These are phyloP conservation scores for Diplodus puntazzo DNA, from an alignment of 2,797 vertebrate genomes.

Conservation along the genomic window DNA sequence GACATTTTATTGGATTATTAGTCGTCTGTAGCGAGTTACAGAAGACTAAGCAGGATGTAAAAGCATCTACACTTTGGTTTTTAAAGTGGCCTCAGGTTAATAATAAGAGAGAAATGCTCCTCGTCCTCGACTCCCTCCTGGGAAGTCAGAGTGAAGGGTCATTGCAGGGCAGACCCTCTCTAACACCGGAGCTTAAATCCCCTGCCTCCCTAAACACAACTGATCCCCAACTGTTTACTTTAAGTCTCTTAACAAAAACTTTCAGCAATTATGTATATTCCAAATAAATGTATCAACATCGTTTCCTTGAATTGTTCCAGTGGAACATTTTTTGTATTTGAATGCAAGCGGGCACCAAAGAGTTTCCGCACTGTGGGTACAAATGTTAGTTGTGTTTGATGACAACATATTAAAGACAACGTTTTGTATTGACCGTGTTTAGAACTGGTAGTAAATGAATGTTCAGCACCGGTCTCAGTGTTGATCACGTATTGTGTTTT, in stretches of 20 bases:
- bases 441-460: conserved; percentile 3
- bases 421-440: conserved; percentile 8
- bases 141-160: conserved; percentile 18
- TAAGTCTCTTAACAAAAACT: conserved; percentile 35
- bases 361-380: conserved; percentile 3
- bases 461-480: neutral
- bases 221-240: conserved; percentile 34
- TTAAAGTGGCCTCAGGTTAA: neutral
- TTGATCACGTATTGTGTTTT: conserved; percentile 42
- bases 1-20: too few species aligned
- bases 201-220: conserved; percentile 1
- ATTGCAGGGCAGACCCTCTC: neutral
- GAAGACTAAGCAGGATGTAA: too few species aligned
- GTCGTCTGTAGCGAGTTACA: too few species aligned
- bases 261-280: conserved; percentile 34
- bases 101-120: conserved; percentile 17
- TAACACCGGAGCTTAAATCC: conserved; percentile 10
- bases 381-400: conserved; percentile 18
- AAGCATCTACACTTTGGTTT: neutral
- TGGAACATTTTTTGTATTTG: conserved; percentile 50
- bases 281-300: conserved; percentile 48
- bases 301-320: conserved; percentile 77
- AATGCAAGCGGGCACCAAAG: conserved; percentile 20
- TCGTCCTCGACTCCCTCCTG: neutral
- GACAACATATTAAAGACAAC: conserved; percentile 17